Evolutionary conservation across 2,888 invertebrate genomes (phyloP), one percentile per base, ranked within the genome.

Genomic region (Arge pagana): DNA sequence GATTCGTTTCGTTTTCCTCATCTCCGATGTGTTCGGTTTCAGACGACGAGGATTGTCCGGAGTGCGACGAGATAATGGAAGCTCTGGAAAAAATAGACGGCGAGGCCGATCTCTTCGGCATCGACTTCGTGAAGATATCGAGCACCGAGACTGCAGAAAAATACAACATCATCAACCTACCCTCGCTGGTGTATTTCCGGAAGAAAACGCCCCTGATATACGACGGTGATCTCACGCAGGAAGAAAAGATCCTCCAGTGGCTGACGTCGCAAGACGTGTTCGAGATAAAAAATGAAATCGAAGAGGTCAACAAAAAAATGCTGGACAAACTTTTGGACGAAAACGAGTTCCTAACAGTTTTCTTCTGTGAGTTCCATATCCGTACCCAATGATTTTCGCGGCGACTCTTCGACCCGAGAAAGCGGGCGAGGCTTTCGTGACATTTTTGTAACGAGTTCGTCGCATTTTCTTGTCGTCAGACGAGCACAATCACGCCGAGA

Each of bases 251-350:
- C 16, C 79, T 95, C 4, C 85, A 88, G 57, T 95, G 95, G 95
- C 78, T 95, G 33, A 95, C 95, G 19, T 93, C 93, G 40, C 94
- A 95, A 71, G 95, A 95, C 72, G 92, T 94, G 48, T 94, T 95
- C 78, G 94, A 95, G 78, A 89, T 95, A 48, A 94, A 93, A 80
- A 95, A 94, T 71, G 95, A 95, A 83, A 96, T 96, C 69, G 96
- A 96, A 76, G 96, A 96, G 75, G 96, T 97, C 6, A 96, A 96
- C 77, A 87, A 92, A 57, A 95, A 96, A 79, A 96, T 96, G 93
- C 81, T 96, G 67, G 95, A 96, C 70, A 96, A 96, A 78, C 80
- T 96, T 15, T 78, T 96, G 48, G 93, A 95, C 62, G 96, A 96
- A 74, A 95, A 95, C 67, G 96, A 96, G 79, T 96, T 94, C 71